Conservation (phyloP, 2,113 vertebrate genomes). For the Callorhinus ursinus region DNA sequence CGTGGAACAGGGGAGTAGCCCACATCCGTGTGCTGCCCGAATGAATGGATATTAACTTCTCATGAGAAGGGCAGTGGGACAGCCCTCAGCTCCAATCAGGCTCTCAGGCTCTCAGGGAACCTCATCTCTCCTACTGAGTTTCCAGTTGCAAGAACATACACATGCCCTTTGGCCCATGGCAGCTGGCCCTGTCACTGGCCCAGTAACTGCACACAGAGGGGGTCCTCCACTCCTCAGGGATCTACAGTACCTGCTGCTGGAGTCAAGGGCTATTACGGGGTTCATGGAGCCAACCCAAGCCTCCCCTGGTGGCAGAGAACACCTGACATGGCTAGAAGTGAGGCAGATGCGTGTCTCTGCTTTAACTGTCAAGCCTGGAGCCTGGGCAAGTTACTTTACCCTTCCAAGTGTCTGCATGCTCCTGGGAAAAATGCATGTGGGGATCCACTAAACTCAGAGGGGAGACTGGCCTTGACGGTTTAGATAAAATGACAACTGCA, state of each 20-base stretch:
- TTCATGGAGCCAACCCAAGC: neutral
- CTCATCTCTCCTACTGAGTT: neutral
- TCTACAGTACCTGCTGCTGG: neutral
- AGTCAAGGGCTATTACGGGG: neutral
- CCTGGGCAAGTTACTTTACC: neutral
- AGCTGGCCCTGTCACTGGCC: neutral
- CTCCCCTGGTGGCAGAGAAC: neutral
- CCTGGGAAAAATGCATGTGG: neutral
- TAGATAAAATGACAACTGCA: neutral
- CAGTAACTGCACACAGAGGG: neutral
- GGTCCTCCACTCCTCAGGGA: neutral
- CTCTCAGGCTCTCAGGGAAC: neutral
- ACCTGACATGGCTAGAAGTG: neutral
- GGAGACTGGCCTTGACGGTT: neutral
- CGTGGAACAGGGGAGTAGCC: neutral
- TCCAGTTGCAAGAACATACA: neutral
- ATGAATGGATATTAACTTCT: neutral
- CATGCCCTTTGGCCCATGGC: neutral
- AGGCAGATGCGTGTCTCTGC: neutral
- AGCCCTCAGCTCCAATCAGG: neutral
- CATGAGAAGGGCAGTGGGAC: neutral
- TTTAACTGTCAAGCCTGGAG: neutral
- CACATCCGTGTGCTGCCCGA: neutral
- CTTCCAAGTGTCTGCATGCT: neutral
- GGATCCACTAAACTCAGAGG: neutral